Evolutionary conservation across 2,113 vertebrate species (phyloP).

Genomic region (Nothobranchius kuhntae): DNA sequence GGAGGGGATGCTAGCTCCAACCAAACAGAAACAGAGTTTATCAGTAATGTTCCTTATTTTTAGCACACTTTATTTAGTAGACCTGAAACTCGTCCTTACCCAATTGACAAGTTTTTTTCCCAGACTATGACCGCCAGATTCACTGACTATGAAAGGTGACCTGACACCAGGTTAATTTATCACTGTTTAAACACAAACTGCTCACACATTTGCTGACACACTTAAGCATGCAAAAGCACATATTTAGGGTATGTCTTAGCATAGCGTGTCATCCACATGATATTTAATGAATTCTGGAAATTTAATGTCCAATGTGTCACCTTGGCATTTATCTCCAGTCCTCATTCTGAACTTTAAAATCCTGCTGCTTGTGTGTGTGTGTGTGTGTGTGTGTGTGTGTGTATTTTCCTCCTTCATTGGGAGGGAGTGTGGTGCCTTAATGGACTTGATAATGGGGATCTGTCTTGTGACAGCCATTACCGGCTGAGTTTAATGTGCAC

Average conservation of each 20-base stretch:
- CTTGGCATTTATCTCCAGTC: slow-evolving; percentile 52
- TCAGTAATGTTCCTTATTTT: too few species aligned
- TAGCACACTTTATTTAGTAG: too few species aligned
- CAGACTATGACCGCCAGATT: too few species aligned
- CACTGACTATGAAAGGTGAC: background rate
- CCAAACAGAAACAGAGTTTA: too few species aligned
- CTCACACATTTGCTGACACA: background rate
- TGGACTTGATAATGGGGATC: slow-evolving; percentile 71
- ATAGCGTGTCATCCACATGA: background rate
- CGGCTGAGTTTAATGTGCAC: slow-evolving; percentile 68
- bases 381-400: too few species aligned
- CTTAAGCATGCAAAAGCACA: background rate
- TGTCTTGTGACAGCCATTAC: slow-evolving; percentile 71
- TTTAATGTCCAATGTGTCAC: slow-evolving; percentile 32
- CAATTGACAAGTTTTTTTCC: too few species aligned
- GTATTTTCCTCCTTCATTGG: background rate
- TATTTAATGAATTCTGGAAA: slow-evolving; percentile 9
- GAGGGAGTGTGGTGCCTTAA: slow-evolving; percentile 51
- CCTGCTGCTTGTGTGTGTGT: slow-evolving; percentile 20
- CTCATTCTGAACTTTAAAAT: slow-evolving; percentile 48
- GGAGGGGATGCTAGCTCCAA: too few species aligned
- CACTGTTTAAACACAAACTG: background rate
- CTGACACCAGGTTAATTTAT: background rate
- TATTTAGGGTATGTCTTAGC: slow-evolving; percentile 13
- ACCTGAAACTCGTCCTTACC: too few species aligned